Conservation (phyloP, 2,888 invertebrate species). For the Heliconius sara region DNA sequence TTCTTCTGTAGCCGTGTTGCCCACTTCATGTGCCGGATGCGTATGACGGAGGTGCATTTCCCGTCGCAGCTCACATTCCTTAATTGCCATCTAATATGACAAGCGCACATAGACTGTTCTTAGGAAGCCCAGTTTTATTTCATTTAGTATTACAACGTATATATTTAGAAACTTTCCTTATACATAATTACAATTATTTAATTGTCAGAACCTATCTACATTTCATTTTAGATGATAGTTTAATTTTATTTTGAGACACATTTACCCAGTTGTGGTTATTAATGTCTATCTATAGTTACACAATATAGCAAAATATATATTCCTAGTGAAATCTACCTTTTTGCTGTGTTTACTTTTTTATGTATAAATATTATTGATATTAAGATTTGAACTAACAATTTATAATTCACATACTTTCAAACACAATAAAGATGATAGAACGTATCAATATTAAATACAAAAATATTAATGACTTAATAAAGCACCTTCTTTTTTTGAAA, state of each 20-base stretch:
- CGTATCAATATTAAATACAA: too few relatives aligned
- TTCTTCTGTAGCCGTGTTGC: constrained; percentile 71
- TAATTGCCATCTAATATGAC: constrained; percentile 41
- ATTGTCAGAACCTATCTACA: not conserved
- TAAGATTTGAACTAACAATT: too few relatives aligned
- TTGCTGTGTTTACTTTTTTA: not conserved
- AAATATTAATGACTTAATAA: too few relatives aligned
- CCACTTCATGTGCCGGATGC: constrained; percentile 73
- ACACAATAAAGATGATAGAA: too few relatives aligned
- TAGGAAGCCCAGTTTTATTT: constrained; percentile 9
- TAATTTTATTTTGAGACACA: not conserved
- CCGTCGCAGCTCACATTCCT: constrained; percentile 53
- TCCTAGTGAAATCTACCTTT: not conserved
- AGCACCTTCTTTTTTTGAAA: too few relatives aligned
- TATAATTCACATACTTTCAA: too few relatives aligned
- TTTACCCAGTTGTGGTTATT: not conserved
- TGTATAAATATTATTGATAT: too few relatives aligned
- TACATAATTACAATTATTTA: constrained; percentile 1
- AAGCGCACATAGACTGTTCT: constrained; percentile 5
- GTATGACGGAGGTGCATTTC: constrained; percentile 65
- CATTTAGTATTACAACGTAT: not conserved
- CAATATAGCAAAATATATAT: not conserved
- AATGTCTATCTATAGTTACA: not conserved
- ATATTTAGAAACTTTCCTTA: too few relatives aligned
- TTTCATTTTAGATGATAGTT: not conserved